Conservation (phyloP, 1,140 invertebrate genomes). For the Cephus cinctus region DNA sequence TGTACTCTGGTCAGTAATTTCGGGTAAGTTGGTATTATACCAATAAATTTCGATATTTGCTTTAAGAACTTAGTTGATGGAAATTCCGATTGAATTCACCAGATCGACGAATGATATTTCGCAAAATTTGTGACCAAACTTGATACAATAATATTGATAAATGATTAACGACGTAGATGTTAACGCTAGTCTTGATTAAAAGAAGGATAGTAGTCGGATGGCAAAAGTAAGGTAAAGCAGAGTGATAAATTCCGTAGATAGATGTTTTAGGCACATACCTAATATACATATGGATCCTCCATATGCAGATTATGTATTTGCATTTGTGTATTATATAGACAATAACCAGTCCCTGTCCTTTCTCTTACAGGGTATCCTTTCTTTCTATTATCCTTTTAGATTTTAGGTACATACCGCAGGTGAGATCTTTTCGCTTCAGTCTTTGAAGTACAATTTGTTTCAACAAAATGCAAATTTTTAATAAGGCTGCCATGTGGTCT, state of each 20-base stretch:
- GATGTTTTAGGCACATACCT: neutral
- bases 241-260: neutral
- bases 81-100: neutral
- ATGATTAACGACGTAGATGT: slow-evolving; percentile 19
- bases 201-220: neutral
- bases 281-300: too few relatives aligned
- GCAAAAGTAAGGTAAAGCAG: neutral
- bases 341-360: slow-evolving; percentile 31
- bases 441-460: too few relatives aligned
- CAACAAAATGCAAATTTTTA: too few relatives aligned
- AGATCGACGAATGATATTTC: too few relatives aligned
- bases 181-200: neutral
- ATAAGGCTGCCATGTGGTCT: too few relatives aligned
- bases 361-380: slow-evolving; percentile 29
- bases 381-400: slow-evolving; percentile 8
- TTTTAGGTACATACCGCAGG: too few relatives aligned
- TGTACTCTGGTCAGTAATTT: too few relatives aligned
- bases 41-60: too few relatives aligned
- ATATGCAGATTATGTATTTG: too few relatives aligned
- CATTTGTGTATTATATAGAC: slow-evolving; percentile 35
- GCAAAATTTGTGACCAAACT: slow-evolving; percentile 27
- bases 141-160: slow-evolving; percentile 35
- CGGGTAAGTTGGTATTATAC: too few relatives aligned
- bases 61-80: too few relatives aligned
- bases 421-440: too few relatives aligned